phyloP scores from a whole-genome alignment of 1,140 invertebrate genomes.

The Calosoma granatense region DNA sequence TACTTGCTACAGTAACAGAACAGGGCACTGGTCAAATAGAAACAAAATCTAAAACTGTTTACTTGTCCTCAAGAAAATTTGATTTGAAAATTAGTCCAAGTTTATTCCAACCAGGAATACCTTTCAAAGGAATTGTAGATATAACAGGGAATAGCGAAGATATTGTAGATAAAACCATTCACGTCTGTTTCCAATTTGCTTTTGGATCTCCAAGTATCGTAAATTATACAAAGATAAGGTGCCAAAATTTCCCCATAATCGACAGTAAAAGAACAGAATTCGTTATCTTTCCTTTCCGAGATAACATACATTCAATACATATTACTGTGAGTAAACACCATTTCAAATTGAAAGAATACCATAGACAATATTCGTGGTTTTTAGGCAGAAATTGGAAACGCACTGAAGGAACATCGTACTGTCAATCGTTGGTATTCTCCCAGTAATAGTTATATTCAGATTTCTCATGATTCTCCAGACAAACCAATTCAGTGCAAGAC shows the following conservation, averaged over 20 bases:
- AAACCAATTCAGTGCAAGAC: constrained; percentile 17
- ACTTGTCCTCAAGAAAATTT: no score
- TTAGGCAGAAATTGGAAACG: no score
- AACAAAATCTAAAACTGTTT: constrained; percentile 37
- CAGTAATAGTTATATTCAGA: constrained; percentile 22
- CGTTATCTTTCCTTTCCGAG: background rate
- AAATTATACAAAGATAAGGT: no score
- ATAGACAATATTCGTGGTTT: no score
- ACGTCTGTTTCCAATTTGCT: constrained; percentile 30
- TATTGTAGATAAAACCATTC: constrained; percentile 21
- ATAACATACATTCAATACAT: background rate
- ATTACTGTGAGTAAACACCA: background rate
- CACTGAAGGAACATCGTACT: no score
- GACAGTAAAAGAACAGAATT: background rate
- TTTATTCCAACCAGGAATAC: constrained; percentile 50
- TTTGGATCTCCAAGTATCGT: constrained; percentile 15
- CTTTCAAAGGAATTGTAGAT: constrained; percentile 42
- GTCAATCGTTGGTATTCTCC: no score
- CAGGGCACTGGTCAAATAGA: constrained; percentile 44
- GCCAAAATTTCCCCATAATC: background rate
- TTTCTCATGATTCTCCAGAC: constrained; percentile 18
- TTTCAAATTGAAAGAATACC: no score
- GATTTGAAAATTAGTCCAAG: no score
- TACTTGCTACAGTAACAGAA: constrained; percentile 55
- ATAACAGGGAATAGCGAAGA: constrained; percentile 17